phyloP scores from a whole-genome alignment of 2,888 invertebrate species.

The Parnassius orleans region DNA sequence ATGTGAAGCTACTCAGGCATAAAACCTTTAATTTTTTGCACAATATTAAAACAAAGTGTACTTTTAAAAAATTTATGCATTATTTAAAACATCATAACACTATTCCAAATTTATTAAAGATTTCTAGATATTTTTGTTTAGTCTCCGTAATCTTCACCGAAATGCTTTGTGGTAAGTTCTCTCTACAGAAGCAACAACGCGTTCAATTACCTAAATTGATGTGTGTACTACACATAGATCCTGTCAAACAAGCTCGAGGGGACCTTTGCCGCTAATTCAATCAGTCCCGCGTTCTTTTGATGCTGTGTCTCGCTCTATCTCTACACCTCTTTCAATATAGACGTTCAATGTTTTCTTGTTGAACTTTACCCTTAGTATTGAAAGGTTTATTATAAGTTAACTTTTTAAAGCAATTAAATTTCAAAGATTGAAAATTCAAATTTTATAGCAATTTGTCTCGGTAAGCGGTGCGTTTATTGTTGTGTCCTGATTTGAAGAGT shows the following conservation, averaged over 20 bases:
- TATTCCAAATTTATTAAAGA: neutral
- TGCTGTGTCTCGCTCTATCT: conserved; percentile 20
- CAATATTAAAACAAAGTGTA: neutral
- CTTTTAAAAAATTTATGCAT: no score
- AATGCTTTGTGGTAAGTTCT: neutral
- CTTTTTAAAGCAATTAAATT: no score
- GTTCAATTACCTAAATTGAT: conserved; percentile 75
- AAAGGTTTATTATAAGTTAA: no score
- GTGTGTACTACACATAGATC: conserved; percentile 70
- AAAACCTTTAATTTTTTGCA: neutral
- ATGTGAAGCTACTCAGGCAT: neutral
- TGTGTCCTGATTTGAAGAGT: no score
- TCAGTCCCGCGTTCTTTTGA: conserved; percentile 43
- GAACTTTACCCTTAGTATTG: no score
- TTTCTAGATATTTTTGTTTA: no score
- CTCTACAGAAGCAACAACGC: conserved; percentile 33
- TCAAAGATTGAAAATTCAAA: no score
- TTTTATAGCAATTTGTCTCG: no score
- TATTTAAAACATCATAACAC: neutral
- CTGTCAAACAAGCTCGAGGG: conserved; percentile 56
- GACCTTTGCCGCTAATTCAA: conserved; percentile 66
- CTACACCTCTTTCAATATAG: neutral
- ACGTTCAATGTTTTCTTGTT: neutral
- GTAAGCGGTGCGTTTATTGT: no score
- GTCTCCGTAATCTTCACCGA: neutral